Evolutionary conservation across 1,140 invertebrate species (phyloP), one percentile per base, ranked within the genome.

Genomic region (Solen grandis): DNA sequence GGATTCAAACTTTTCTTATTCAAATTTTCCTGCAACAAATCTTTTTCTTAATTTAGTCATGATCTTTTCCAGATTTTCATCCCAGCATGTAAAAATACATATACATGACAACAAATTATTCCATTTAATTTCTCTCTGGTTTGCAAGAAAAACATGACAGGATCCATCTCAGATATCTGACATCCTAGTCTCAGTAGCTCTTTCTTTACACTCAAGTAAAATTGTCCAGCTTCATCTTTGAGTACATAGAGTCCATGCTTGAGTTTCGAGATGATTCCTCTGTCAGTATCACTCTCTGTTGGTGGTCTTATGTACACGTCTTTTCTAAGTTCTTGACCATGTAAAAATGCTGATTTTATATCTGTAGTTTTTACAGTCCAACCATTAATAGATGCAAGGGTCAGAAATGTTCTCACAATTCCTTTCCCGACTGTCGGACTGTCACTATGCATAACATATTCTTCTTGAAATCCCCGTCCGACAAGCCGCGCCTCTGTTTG

Each of bases 321-420:
- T 54, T 65, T 8, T 10, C 81, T 59, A 25, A 75, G 55, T 25
- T 74, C 25, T 54, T 82, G 60, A 13, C 82, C 72, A 52, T 83
- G 70, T n/a, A 83, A 57, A 68, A 79, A 83, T 35, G 81, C 60
- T 36, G 76, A 74, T 46, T 84, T 84, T 3, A 84, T 74, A 55
- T 84, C 83, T 22, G 54, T 84, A 27, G 75, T 83, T 63, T 83
- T 83, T n/a, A 83, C 75, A 50, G n/a, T 63, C 75, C 68, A 74
- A n/a, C 66, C 73, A 36, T 83, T 81, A 31, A 54, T 78, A 14
- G 82, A 68, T 16, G 69, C 62, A 46, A 74, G 4, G 25, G 68
- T 25, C 46, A 83, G 68, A 75, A 83, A 78, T 55, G 46, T 65
- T 70, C 52, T 79, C 29, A 74, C 50, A 10, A 55, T 54, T 55